Base-by-base conservation (phyloP, 1,140 invertebrate species). In the Arctopsyche grandis region DNA sequence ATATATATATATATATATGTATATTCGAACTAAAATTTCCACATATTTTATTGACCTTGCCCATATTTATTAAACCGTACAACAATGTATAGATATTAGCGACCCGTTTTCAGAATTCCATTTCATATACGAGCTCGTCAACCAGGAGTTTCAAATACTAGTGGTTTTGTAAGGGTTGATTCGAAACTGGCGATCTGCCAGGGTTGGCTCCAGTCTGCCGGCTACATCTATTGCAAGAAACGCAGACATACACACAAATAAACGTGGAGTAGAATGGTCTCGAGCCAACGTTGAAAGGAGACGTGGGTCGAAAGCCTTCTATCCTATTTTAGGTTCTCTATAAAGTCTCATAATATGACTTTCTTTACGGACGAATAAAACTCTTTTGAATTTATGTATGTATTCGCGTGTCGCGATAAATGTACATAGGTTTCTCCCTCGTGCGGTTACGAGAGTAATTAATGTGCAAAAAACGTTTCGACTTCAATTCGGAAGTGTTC, bases 1-100 rank as follows among this genome's bases (percentile, higher is more conserved):
- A 60, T 60, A 60, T 60, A 60, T 60, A 60, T 60, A 60, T 60
- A 60, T 60, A 60, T 60, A 60, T 60, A 60, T 60, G 16, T 60
- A 60, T 21, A 21, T n/a, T 21, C 12, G 12, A 7, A 46, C 12
- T 7, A 7, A 46, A 7, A 46, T 46, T 7, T 46, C 5, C n/a
- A n/a, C n/a, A n/a, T n/a, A n/a, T n/a, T n/a, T n/a, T n/a, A n/a
- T n/a, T n/a, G n/a, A n/a, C n/a, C n/a, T n/a, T n/a, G n/a, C n/a
- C n/a, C n/a, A 38, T 38, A 4, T 38, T 7, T 1, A 38, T 38
- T 38, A 38, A 38, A 38, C 7, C 29, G 29, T 7, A 38, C 29
- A n/a, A n/a, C n/a, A 7, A 38, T 38, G 29, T 1, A 38, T 38
- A 38, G 29, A 38, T 38, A 4, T 38, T 38, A 38, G 29, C n/a